Conservation (phyloP, 2,888 invertebrate species). For the Thymelicus acteon region DNA sequence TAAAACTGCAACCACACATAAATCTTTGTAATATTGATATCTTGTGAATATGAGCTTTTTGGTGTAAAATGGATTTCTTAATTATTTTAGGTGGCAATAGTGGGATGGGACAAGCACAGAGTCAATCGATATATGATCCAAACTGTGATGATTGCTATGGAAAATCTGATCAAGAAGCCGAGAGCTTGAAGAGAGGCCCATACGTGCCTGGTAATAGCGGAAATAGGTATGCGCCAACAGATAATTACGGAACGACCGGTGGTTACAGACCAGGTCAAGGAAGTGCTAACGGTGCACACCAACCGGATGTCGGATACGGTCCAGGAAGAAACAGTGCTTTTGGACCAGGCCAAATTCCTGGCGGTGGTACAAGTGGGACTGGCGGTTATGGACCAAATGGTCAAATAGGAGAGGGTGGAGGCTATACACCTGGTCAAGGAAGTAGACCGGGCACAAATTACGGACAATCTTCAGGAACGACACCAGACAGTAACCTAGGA, state of each 20-base stretch:
- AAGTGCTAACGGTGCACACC: constrained; percentile 6
- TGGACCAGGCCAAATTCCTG: neutral
- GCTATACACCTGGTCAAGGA: neutral
- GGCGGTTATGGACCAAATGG: neutral
- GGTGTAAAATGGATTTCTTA: neutral
- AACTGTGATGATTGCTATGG: constrained; percentile 88
- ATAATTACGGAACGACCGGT: constrained; percentile 10
- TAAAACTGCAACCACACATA: constrained; percentile 48
- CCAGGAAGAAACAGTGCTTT: constrained; percentile 9
- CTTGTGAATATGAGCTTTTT: too few species aligned
- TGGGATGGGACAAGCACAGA: constrained; percentile 96
- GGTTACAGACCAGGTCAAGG: constrained; percentile 33
- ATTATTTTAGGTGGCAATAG: constrained; percentile 88
- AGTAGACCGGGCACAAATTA: constrained; percentile 12
- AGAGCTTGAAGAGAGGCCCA: constrained; percentile 54
- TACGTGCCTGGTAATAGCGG: constrained; percentile 32
- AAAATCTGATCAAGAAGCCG: constrained; percentile 53
- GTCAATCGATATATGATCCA: constrained; percentile 89
- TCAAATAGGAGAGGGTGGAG: neutral
- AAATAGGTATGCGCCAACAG: constrained; percentile 22
- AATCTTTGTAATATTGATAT: too few species aligned
- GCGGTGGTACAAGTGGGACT: neutral
- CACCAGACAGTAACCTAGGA: constrained; percentile 13
- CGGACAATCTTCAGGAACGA: neutral
- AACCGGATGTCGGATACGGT: neutral